Conservation (phyloP, 2,888 invertebrate genomes). For the Plebejus argus region DNA sequence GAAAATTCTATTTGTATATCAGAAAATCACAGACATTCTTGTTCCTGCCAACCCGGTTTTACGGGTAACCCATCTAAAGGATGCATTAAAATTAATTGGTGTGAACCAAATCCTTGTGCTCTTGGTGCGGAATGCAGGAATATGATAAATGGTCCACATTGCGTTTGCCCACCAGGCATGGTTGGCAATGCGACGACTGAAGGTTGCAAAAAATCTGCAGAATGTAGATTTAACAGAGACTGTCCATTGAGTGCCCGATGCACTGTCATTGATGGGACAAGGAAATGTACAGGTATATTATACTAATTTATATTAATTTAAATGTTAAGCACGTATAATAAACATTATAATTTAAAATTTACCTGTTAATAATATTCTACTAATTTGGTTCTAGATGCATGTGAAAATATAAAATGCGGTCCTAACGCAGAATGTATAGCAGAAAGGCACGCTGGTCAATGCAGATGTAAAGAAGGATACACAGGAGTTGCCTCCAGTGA, state of each 20-base stretch:
- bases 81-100: slow-evolving; percentile 89
- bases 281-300: slow-evolving; percentile 86
- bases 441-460: slow-evolving; percentile 87
- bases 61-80: slow-evolving; percentile 88
- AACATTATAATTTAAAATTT: slow-evolving; percentile 3
- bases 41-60: slow-evolving; percentile 92
- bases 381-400: slow-evolving; percentile 82
- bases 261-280: slow-evolving; percentile 84
- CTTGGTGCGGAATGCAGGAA: slow-evolving; percentile 90
- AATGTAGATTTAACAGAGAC: slow-evolving; percentile 89
- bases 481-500: slow-evolving; percentile 88
- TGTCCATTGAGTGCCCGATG: slow-evolving; percentile 92
- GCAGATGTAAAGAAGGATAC: slow-evolving; percentile 89
- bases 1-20: slow-evolving; percentile 92
- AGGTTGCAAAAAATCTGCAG: slow-evolving; percentile 90
- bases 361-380: neutral
- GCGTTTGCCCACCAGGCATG: slow-evolving; percentile 88
- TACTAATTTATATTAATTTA: slow-evolving; percentile 31
- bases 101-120: slow-evolving; percentile 89
- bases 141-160: slow-evolving; percentile 88
- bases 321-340: neutral
- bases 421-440: slow-evolving; percentile 91
- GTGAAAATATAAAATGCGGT: slow-evolving; percentile 89
- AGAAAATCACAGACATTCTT: slow-evolving; percentile 87
- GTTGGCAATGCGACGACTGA: slow-evolving; percentile 93